Evolutionary conservation across 2,113 vertebrate species (phyloP).

Genomic region (Microtus montanus): DNA sequence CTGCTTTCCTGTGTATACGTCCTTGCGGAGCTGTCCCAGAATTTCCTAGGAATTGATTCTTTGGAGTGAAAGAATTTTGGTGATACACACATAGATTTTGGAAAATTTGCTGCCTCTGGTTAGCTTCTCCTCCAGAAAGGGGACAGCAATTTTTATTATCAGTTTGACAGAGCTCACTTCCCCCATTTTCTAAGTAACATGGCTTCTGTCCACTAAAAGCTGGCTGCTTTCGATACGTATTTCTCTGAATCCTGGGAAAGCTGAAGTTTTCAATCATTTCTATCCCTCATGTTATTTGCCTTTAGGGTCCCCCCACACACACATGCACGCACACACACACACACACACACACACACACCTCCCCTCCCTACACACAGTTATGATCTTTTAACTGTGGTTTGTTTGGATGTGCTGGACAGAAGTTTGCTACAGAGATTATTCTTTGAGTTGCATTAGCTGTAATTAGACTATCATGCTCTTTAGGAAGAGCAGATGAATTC

Average conservation of each 20-base stretch:
- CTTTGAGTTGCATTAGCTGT: neutral
- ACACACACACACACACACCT: neutral
- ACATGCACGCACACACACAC: too few relatives aligned
- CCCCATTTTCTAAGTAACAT: neutral
- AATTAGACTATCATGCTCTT: neutral
- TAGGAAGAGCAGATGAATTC: neutral
- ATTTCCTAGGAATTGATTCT: conserved; percentile 39
- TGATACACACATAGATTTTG: neutral
- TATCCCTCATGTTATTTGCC: conserved; percentile 1
- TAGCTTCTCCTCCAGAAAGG: conserved; percentile 34
- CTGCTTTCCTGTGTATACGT: neutral
- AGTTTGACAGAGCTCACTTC: neutral
- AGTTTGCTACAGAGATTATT: neutral
- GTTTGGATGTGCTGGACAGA: neutral
- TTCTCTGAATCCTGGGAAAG: conserved; percentile 15
- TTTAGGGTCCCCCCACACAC: neutral
- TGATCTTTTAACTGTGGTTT: conserved; percentile 3
- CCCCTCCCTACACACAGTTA: neutral
- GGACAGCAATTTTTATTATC: conserved; percentile 2
- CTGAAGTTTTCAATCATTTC: neutral
- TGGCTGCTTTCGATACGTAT: neutral
- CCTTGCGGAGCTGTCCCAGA: neutral
- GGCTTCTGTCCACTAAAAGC: neutral
- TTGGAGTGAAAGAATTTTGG: neutral
- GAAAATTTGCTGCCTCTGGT: neutral